These are phyloP conservation scores for Epinephelus malabaricus DNA, from an alignment of 2,797 vertebrate genomes.

Conservation along the genomic window DNA sequence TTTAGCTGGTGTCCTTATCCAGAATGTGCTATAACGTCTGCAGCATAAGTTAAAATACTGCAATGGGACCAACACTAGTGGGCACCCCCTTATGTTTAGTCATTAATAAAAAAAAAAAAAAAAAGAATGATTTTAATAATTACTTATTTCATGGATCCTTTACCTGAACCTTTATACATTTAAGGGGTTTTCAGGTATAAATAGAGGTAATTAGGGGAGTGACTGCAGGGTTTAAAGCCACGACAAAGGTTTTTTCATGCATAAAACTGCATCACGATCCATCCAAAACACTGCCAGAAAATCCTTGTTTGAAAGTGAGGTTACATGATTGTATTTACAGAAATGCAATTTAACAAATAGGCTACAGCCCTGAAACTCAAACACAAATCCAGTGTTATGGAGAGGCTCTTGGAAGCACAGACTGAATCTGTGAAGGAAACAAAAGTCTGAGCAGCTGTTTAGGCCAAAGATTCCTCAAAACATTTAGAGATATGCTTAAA, in stretches of 20 bases:
- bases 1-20: neutral
- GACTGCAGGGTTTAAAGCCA: neutral
- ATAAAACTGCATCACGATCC: neutral
- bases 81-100: too few relatives aligned
- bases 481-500: constrained; percentile 29
- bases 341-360: constrained; percentile 28
- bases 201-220: neutral
- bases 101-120: too few relatives aligned
- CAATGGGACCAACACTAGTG: neutral
- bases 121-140: too few relatives aligned
- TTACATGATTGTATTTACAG: constrained; percentile 28
- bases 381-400: constrained; percentile 20
- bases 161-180: neutral
- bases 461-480: constrained; percentile 33
- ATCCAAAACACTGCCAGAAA: constrained; percentile 8
- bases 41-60: too few relatives aligned
- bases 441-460: constrained; percentile 13
- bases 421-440: constrained; percentile 23
- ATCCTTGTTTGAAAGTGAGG: constrained; percentile 8
- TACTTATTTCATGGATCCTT: too few relatives aligned
- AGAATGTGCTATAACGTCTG: neutral
- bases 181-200: neutral
- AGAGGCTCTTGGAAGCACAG: constrained; percentile 21
- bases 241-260: neutral
- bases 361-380: constrained; percentile 13